These are phyloP conservation scores for Acleris literana DNA, from an alignment of 2,888 invertebrate species.

Conservation along the genomic window DNA sequence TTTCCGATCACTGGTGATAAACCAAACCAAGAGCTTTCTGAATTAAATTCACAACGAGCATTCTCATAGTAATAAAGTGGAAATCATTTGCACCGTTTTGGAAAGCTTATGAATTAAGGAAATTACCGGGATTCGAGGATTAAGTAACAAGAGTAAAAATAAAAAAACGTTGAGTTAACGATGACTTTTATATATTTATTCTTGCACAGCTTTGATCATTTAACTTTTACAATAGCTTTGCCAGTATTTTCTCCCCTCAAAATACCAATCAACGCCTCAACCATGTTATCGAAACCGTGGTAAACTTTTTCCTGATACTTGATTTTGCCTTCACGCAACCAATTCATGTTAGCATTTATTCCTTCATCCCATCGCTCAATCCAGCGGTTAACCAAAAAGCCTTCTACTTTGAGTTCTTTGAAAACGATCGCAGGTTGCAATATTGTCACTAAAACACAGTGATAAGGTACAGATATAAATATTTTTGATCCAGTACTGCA, in stretches of 20 bases:
- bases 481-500: too few species aligned
- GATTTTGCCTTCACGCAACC: slow-evolving; percentile 87
- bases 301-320: slow-evolving; percentile 87
- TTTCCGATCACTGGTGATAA: too few species aligned
- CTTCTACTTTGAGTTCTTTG: slow-evolving; percentile 87
- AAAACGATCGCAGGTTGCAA: slow-evolving; percentile 84
- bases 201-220: slow-evolving; percentile 39
- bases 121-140: too few species aligned
- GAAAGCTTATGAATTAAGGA: too few species aligned
- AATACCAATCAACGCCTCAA: slow-evolving; percentile 86
- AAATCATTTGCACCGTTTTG: too few species aligned
- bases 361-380: slow-evolving; percentile 85
- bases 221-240: slow-evolving; percentile 87
- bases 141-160: too few species aligned
- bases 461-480: too few species aligned
- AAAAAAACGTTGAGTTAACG: too few species aligned
- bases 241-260: slow-evolving; percentile 87
- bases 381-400: slow-evolving; percentile 85
- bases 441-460: slow-evolving; percentile 64
- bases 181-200: background rate
- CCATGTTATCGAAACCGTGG: slow-evolving; percentile 89
- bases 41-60: too few species aligned
- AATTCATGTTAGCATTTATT: slow-evolving; percentile 84
- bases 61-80: too few species aligned
- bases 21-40: too few species aligned